Percentiles rank a stretch among this genome's conserved stretches.
Conservation (phyloP, 2,888 invertebrate genomes). For the Orthosia gracilis region DNA sequence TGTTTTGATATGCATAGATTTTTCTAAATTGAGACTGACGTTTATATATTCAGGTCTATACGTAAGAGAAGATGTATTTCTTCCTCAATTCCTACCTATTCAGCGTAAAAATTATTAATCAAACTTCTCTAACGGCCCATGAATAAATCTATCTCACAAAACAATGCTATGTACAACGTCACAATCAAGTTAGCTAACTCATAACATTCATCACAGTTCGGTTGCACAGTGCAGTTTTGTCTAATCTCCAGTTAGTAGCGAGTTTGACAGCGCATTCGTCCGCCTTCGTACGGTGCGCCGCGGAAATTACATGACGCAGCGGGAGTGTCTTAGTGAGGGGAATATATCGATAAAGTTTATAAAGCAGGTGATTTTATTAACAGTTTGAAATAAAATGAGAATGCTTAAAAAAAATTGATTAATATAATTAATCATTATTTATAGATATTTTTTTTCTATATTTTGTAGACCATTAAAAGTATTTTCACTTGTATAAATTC, state of each 20-base stretch:
- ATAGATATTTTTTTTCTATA: background rate
- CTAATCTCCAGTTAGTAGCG: slow-evolving; percentile 65
- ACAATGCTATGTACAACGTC: background rate
- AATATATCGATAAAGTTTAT: slow-evolving; percentile 32
- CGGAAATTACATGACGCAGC: slow-evolving; percentile 84
- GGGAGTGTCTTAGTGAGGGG: slow-evolving; percentile 43
- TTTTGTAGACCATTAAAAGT: background rate
- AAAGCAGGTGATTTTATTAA: slow-evolving; percentile 4
- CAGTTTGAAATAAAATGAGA: no score
- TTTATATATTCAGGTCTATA: background rate
- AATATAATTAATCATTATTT: background rate
- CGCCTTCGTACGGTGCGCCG: slow-evolving; percentile 69
- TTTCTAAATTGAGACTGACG: background rate
- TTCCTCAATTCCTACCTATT: no score
- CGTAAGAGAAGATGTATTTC: background rate
- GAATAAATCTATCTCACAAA: background rate
- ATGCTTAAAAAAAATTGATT: background rate
- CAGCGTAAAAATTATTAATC: background rate
- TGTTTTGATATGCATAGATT: background rate
- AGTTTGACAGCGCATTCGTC: slow-evolving; percentile 78
- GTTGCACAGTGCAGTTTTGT: slow-evolving; percentile 63
- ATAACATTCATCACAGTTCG: slow-evolving; percentile 54
- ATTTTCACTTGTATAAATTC: background rate
- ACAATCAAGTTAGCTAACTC: slow-evolving; percentile 18
- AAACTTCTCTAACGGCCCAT: background rate